Base-by-base conservation (phyloP, 2,888 invertebrate genomes). In the Dexiosoma caninum region DNA sequence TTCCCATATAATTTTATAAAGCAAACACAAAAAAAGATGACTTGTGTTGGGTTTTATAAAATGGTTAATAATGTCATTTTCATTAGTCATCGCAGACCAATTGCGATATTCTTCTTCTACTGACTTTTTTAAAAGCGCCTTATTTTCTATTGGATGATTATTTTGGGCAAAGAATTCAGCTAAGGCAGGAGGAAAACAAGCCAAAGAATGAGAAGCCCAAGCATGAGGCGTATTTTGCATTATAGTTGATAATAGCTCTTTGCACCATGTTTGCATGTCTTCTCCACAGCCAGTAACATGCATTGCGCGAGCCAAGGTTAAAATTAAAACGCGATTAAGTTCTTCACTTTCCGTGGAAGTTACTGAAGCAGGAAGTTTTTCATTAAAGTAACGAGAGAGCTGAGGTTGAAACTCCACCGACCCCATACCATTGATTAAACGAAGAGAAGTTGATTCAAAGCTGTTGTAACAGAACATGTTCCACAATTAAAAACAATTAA, bases 61-160 rank as follows among this genome's bases (percentile, higher is more conserved):
- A 89, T 98, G 98, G 0, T 97, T 95, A 85, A 98, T 96, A 44
- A 98, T 96, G 88, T 98, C 98, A 88, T 97, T 97, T 88, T 98
- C 98, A 89, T 97, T 98, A 49, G 95, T 96, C 98, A 98, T 98
- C 0, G 97, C 96, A 49, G 95, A 95, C 98, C 98, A 98, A 88
- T 98, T 98, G 82, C 97, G 92, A 87, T 98, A 98, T 87, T 98
- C 98, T 86, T 98, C 97, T 86, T 98, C 97, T 0, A 98, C 97
- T 0, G 96, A 95, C 91, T 96, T 96, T 90, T 97, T 97, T 0
- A 98, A 91, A 82, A 96, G 93, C 86, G 95, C 95, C 87, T 98
- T 98, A 88, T 97, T 97, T 88, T 98, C 98, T 87, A 95, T 94
- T 0, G 95, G 94, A 1, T 95, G 94, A 79, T 94, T 94, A 87